These are phyloP conservation scores for Gyps fulvus DNA, from an alignment of 2,113 vertebrate species.

Conservation along the genomic window DNA sequence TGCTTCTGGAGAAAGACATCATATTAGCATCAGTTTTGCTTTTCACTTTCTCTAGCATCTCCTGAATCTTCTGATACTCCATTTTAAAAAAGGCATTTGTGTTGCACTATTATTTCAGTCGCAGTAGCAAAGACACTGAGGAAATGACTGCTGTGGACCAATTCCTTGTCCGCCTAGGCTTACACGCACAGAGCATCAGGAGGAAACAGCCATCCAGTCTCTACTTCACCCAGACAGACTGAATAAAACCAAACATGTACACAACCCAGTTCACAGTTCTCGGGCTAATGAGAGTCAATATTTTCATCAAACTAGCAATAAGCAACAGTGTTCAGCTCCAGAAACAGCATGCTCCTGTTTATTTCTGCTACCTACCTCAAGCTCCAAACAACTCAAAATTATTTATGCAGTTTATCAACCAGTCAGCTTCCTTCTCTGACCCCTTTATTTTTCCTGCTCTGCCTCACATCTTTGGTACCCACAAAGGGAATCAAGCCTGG, in stretches of 20 bases:
- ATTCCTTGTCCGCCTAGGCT: background rate
- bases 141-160: background rate
- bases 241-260: background rate
- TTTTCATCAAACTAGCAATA: background rate
- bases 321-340: background rate
- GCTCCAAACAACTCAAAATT: background rate
- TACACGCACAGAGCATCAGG: background rate
- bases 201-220: background rate
- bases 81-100: background rate
- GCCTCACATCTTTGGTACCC: background rate
- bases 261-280: background rate
- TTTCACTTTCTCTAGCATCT: background rate
- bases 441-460: background rate
- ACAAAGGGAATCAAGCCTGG: background rate
- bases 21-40: background rate
- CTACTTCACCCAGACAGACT: background rate
- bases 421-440: background rate
- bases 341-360: background rate
- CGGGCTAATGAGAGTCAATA: background rate
- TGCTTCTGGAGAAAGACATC: background rate
- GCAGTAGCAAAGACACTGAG: background rate
- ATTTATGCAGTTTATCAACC: background rate
- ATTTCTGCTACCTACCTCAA: background rate
- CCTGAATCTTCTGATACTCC: background rate
- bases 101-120: background rate